Evolutionary conservation across 2,888 invertebrate genomes (phyloP).

Genomic region (Plusia festucae): DNA sequence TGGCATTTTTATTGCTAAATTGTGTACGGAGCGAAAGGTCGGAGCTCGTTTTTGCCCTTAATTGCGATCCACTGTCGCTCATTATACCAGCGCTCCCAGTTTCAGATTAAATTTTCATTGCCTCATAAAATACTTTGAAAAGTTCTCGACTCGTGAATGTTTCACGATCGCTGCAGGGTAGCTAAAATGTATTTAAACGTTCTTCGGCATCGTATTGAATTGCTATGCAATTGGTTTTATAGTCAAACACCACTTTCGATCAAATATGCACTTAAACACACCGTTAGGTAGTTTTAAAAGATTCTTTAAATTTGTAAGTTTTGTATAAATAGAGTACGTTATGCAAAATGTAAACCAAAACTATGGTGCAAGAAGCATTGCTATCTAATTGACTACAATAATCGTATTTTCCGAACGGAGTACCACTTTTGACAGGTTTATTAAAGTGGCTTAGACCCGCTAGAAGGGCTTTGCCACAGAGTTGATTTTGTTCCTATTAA

Average conservation of each 20-base stretch:
- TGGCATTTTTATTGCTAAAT: constrained; percentile 50
- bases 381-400: constrained; percentile 61
- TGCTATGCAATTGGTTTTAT: constrained; percentile 26
- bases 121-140: constrained; percentile 61
- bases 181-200: constrained; percentile 41
- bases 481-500: constrained; percentile 66
- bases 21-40: constrained; percentile 54
- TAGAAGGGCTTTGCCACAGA: constrained; percentile 64
- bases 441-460: constrained; percentile 69
- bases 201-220: constrained; percentile 32
- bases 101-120: constrained; percentile 67
- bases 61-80: constrained; percentile 69
- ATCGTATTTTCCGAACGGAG: constrained; percentile 62
- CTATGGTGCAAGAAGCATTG: too few relatives aligned
- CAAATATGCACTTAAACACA: constrained; percentile 5
- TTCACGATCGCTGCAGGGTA: constrained; percentile 40
- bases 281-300: background rate
- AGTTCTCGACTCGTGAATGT: constrained; percentile 51
- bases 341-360: constrained; percentile 9
- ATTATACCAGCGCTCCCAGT: constrained; percentile 57
- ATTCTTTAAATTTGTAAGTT: background rate
- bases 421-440: constrained; percentile 73
- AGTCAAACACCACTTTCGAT: constrained; percentile 21
- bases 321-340: constrained; percentile 3
- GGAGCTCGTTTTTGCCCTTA: constrained; percentile 58